phyloP scores from a whole-genome alignment of 2,113 vertebrate genomes.

The Ammospiza nelsoni region DNA sequence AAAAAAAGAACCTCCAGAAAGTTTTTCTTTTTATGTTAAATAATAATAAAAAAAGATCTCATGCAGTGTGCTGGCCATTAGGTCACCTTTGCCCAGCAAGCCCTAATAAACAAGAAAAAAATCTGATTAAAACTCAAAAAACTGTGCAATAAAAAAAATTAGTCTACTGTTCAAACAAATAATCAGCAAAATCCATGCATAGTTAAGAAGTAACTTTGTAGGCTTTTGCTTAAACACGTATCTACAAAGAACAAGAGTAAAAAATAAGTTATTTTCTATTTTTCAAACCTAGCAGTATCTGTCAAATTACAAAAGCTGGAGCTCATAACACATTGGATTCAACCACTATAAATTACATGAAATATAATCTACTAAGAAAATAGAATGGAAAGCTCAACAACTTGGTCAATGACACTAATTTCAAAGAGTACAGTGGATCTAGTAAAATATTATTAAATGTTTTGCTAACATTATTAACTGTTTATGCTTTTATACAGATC shows the following conservation, averaged over 20 bases:
- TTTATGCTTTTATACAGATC: constrained; percentile 10
- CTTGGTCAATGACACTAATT: constrained; percentile 65
- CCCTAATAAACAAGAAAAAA: background rate
- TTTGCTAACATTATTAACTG: background rate
- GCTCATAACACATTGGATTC: background rate
- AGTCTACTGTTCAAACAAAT: constrained; percentile 22
- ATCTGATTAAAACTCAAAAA: background rate
- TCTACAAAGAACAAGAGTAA: background rate
- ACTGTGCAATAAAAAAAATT: background rate
- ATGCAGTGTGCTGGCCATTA: constrained; percentile 11
- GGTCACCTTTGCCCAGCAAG: background rate
- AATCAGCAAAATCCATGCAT: constrained; percentile 50
- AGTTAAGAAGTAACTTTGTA: constrained; percentile 20
- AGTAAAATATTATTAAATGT: background rate
- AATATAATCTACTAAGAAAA: constrained; percentile 16
- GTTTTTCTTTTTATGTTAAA: background rate
- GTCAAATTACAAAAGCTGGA: constrained; percentile 13
- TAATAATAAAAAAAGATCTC: background rate
- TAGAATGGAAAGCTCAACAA: constrained; percentile 14
- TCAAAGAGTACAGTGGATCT: constrained; percentile 9
- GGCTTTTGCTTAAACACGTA: constrained; percentile 11
- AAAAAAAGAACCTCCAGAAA: background rate
- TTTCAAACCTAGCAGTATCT: background rate
- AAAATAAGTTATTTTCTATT: background rate
- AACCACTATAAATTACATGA: background rate